These are phyloP conservation scores for Aphelenchoides avenae DNA, from an alignment of 1,140 invertebrate species.

Conservation along the genomic window DNA sequence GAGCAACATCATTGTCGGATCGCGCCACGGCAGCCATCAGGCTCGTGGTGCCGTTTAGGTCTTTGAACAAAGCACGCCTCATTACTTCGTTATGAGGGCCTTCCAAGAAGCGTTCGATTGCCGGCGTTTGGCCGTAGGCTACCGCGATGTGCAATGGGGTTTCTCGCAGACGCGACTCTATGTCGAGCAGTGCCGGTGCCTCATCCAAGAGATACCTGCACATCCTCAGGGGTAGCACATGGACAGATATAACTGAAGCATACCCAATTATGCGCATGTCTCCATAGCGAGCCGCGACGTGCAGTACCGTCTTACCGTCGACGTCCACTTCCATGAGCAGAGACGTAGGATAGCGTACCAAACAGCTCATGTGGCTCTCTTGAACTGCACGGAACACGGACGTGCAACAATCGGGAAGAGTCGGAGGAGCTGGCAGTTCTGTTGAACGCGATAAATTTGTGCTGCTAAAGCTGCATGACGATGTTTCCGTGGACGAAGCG, in stretches of 20 bases:
- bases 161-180: neutral
- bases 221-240: no score
- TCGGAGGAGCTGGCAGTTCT: neutral
- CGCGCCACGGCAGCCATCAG: neutral
- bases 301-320: neutral
- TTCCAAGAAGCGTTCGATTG: neutral
- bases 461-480: no score
- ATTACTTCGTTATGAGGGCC: neutral
- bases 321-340: neutral
- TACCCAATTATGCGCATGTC: neutral
- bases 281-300: neutral
- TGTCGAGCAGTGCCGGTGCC: neutral
- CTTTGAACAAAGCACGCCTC: neutral
- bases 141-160: slow-evolving; percentile 5
- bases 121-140: neutral
- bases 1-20: slow-evolving; percentile 1
- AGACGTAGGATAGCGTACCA: neutral
- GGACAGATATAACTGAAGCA: neutral
- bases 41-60: slow-evolving; percentile 1
- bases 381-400: neutral
- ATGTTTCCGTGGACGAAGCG: no score
- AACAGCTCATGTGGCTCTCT: neutral
- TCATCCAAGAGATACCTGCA: neutral
- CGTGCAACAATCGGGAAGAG: slow-evolving; percentile 2
- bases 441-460: no score